These are phyloP conservation scores for Cyanoderma ruficeps DNA, from an alignment of 2,113 vertebrate species.

Conservation along the genomic window DNA sequence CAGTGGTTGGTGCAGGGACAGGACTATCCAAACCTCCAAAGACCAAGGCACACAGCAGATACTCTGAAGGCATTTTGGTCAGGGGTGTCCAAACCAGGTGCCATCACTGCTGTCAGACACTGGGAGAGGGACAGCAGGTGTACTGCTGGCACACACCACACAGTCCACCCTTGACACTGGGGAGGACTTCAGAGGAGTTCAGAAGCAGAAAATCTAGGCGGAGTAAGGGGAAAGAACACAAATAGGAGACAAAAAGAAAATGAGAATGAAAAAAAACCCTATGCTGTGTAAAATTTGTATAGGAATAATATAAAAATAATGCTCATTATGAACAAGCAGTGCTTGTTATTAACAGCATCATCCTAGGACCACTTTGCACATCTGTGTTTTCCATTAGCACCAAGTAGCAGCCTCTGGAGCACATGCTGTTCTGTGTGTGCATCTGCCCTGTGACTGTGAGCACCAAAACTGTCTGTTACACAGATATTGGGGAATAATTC, in stretches of 20 bases:
- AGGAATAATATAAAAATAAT: neutral
- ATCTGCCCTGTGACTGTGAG: neutral
- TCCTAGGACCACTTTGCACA: neutral
- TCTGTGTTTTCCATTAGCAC: conserved; percentile 8
- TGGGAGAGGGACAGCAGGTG: rapidly evolving
- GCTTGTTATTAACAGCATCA: neutral
- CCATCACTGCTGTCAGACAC: neutral
- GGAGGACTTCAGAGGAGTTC: neutral
- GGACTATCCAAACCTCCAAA: neutral
- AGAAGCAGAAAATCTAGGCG: neutral
- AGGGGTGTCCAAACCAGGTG: neutral
- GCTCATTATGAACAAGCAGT: neutral
- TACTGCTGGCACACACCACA: neutral
- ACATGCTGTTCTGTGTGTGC: neutral
- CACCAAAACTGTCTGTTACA: conserved; percentile 15
- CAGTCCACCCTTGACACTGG: neutral
- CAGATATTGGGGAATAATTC: neutral
- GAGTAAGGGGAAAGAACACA: neutral
- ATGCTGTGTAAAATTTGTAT: neutral
- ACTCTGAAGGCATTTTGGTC: neutral
- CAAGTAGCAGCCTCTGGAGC: neutral
- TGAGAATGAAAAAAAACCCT: rapidly evolving
- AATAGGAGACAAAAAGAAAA: neutral
- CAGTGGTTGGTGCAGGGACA: neutral
- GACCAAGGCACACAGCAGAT: neutral